Conservation (phyloP, 1,140 invertebrate genomes). For the Sipha flava region DNA sequence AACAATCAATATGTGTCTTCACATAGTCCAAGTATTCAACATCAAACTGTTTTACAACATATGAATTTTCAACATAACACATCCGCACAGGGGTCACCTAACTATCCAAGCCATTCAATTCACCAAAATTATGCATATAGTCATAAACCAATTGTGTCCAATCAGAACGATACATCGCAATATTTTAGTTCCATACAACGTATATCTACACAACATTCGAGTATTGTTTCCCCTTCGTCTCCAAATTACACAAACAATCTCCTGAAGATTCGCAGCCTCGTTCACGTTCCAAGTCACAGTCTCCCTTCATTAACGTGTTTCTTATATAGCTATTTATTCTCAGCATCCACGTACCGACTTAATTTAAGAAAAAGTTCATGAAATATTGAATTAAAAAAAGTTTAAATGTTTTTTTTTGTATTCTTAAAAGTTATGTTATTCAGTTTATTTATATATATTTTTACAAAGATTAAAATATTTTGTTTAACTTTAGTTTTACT, state of each 20-base stretch:
- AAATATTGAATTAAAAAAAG: background rate
- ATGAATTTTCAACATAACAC: background rate
- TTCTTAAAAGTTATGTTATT: background rate
- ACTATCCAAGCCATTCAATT: background rate
- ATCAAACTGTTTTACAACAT: background rate
- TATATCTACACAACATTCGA: background rate
- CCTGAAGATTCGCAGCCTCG: background rate
- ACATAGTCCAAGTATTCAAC: background rate
- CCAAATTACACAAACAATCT: background rate
- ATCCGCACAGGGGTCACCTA: background rate
- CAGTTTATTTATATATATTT: background rate
- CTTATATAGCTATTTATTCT: background rate
- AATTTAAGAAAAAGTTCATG: background rate
- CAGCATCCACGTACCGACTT: background rate
- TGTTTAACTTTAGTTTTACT: background rate
- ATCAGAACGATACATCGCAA: background rate
- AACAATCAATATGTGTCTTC: background rate
- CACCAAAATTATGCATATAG: background rate
- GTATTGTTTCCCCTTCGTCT: background rate
- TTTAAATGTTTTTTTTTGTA: background rate
- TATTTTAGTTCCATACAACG: background rate
- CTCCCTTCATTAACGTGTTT: background rate
- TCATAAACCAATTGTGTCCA: background rate
- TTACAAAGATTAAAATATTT: background rate
- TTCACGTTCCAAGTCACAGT: background rate